Base-by-base conservation (phyloP, 2,113 vertebrate species). In the Cyprinodon variegatus region DNA sequence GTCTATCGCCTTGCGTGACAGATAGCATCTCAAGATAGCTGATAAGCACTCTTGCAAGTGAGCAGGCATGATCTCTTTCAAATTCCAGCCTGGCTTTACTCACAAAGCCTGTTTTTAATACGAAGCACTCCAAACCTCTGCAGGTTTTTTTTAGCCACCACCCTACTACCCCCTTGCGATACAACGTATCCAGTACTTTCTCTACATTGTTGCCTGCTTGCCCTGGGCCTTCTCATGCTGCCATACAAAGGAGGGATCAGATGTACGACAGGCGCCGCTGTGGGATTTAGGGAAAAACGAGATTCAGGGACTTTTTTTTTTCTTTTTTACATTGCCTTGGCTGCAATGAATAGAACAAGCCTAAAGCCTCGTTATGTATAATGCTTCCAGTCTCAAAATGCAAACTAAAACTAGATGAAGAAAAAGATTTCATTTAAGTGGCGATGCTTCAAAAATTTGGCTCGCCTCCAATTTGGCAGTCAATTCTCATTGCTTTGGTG, bases 181-280 rank as follows among this genome's bases (percentile, higher is more conserved):
- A 86, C 90, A 93, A 94, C 64, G 12, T 91, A 91, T 92, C 89
- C 74, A 74, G 72, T 14, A 81, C 91, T 91, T 92, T 91, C 85
- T 77, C 82, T 75, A 74, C 83, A 90, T 87, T 93, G 90, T 90
- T 86, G 84, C 86, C 87, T 71, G 71, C 75, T 85, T 53, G 76
- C 76, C 81, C 76, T 73, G 13, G 13, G 71, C 65, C 82, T 79
- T 90, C 85, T 85, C 85, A 77, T 76, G 69, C 70, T 9, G 4
- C 17, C 50, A 12, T 79, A 90, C 88, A 93, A 93, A 94, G 83
- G 90, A 84, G 91, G 84, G 91, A 93, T 94, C 93, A 83, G 78
- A 88, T 94, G 82, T 83, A 89, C 91, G 86, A 85, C 78, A 86
- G 92, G 90, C 86, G 83, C 90, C 87, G 83, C 90, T 72, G 76